Conservation (phyloP, 2,797 vertebrate genomes). For the Percopsis omiscomaycus region DNA sequence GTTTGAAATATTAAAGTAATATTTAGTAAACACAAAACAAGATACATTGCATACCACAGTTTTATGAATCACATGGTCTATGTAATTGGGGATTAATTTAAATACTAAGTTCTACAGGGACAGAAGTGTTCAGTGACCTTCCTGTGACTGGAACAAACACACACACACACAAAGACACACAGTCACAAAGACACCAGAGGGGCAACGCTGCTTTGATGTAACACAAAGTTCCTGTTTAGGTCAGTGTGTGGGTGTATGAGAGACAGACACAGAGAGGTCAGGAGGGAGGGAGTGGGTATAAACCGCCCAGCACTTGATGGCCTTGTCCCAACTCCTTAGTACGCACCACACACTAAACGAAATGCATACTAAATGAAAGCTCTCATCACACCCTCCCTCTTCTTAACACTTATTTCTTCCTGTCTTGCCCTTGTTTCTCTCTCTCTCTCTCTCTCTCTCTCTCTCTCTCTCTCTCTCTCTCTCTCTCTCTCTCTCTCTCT, state of each 20-base stretch:
- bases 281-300: too few relatives aligned
- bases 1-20: too few relatives aligned
- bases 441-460: conserved; percentile 11
- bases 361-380: too few relatives aligned
- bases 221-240: neutral
- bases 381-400: too few relatives aligned
- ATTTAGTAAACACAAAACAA: too few relatives aligned
- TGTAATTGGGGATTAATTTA: neutral
- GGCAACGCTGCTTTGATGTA: neutral
- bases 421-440: neutral
- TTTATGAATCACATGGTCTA: neutral
- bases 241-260: conserved; percentile 15
- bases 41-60: neutral
- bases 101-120: neutral
- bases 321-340: too few relatives aligned
- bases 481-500: neutral
- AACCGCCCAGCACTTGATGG: too few relatives aligned
- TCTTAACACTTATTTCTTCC: too few relatives aligned
- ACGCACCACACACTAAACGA: too few relatives aligned
- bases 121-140: conserved; percentile 4
- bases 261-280: neutral
- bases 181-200: conserved; percentile 24
- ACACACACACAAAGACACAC: neutral
- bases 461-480: neutral
- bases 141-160: neutral